phyloP scores from a whole-genome alignment of 2,888 invertebrate species.

The Leptinotarsa juncta region DNA sequence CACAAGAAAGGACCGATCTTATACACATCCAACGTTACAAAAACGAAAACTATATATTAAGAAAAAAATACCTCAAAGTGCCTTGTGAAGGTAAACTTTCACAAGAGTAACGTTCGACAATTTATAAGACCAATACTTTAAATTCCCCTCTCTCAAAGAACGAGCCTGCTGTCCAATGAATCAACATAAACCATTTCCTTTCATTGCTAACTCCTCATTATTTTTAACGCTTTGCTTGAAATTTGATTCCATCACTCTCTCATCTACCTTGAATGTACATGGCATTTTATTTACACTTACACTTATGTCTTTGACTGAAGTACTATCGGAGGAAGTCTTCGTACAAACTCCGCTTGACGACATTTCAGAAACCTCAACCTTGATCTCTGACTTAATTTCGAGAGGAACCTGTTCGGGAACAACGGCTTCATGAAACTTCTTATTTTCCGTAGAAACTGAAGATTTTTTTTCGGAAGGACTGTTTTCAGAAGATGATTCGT shows the following conservation, averaged over 20 bases:
- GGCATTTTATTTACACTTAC: conserved; percentile 16
- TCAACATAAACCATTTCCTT: conserved; percentile 36
- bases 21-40: no score
- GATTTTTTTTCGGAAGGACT: neutral
- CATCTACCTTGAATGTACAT: conserved; percentile 19
- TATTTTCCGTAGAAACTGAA: neutral
- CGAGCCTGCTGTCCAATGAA: neutral
- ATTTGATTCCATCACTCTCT: conserved; percentile 21
- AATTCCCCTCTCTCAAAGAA: neutral
- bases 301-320: conserved; percentile 8
- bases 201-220: conserved; percentile 29
- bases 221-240: conserved; percentile 17
- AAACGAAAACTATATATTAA: no score
- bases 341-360: neutral
- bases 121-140: neutral
- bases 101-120: neutral
- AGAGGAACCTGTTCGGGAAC: neutral
- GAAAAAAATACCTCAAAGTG: neutral
- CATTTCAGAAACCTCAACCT: neutral
- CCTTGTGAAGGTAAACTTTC: neutral
- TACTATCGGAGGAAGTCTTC: neutral
- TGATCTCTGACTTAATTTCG: neutral
- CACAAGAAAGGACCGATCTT: no score
- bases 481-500: neutral
- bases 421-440: neutral